Percentiles rank a stretch among this genome's conserved stretches.
Evolutionary conservation across 35 echinoderm and acorn worm species (phyloP).

Genomic region (Heliocidaris erythrogramma): DNA sequence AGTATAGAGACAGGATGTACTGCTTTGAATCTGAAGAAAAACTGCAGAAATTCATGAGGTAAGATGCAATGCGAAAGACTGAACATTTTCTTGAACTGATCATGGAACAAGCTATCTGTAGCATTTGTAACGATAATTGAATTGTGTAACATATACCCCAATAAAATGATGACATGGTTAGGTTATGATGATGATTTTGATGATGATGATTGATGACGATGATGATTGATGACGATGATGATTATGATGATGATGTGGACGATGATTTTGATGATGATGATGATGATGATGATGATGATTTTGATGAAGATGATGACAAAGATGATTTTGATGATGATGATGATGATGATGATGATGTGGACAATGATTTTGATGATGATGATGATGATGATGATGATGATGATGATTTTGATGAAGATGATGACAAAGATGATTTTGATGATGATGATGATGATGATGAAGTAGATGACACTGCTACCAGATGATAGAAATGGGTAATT

Average conservation of each 20-base stretch:
- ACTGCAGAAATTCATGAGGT: slow-evolving; percentile 97
- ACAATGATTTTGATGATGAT: not conserved
- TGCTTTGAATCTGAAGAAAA: slow-evolving; percentile 83
- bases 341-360: slow-evolving; percentile 25
- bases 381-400: not conserved
- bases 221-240: not conserved
- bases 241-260: slow-evolving; percentile 4
- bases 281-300: not conserved
- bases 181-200: not conserved
- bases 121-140: slow-evolving; percentile 5
- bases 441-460: not conserved
- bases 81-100: not conserved
- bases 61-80: not conserved
- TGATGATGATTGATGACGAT: not conserved
- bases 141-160: not conserved
- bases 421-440: not conserved
- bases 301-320: not conserved
- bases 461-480: not conserved
- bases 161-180: too few species aligned
- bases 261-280: not conserved
- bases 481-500: not conserved
- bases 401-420: not conserved
- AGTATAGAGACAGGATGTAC: slow-evolving; percentile 87
- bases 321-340: not conserved
- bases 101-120: not conserved